These are phyloP conservation scores for Pentalonia nigronervosa DNA, from an alignment of 1,140 invertebrate genomes.

Conservation along the genomic window DNA sequence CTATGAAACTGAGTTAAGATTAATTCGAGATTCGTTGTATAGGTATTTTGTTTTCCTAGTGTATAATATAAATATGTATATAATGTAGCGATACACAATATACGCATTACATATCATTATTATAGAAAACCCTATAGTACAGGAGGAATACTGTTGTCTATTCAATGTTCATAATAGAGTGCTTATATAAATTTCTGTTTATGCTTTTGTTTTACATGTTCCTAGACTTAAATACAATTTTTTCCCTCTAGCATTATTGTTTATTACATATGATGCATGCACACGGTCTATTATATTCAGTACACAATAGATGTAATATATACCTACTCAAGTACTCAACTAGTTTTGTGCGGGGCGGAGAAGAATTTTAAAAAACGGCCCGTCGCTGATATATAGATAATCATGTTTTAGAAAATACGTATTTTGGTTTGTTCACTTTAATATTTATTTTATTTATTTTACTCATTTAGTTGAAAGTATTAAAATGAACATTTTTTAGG, in stretches of 20 bases:
- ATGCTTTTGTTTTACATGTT: background rate
- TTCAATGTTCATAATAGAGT: background rate
- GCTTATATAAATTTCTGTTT: background rate
- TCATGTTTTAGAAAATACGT: background rate
- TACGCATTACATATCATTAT: background rate
- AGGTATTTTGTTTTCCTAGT: background rate
- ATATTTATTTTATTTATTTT: too few species aligned
- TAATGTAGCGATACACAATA: background rate
- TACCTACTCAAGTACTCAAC: background rate
- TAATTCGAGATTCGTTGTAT: slow-evolving; percentile 15
- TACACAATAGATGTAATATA: background rate
- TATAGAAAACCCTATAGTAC: background rate
- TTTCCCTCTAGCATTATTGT: background rate
- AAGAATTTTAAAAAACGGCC: slow-evolving; percentile 25
- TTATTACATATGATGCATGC: background rate
- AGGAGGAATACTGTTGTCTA: background rate
- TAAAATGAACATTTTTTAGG: too few species aligned
- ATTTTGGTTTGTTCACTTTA: background rate
- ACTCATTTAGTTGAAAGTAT: too few species aligned
- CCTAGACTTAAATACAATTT: background rate
- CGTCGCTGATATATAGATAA: background rate
- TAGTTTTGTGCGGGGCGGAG: background rate
- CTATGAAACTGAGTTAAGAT: slow-evolving; percentile 4
- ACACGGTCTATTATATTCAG: background rate
- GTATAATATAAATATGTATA: background rate